Base-by-base conservation (phyloP, 2,888 invertebrate genomes). In the Eupithecia pulchellata region DNA sequence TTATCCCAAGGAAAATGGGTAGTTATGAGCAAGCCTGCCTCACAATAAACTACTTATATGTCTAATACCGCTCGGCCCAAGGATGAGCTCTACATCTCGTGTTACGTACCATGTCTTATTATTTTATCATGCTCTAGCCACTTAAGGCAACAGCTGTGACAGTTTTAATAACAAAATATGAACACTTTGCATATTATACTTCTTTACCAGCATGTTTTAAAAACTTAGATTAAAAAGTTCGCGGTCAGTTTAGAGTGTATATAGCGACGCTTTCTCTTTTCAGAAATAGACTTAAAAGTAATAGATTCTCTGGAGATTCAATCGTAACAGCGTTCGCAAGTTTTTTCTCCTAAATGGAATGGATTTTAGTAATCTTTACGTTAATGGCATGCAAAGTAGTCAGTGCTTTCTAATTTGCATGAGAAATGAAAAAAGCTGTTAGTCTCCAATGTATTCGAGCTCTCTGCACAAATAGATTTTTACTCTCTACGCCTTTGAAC, bases 41-140 rank as follows among this genome's bases (percentile, higher is more conserved):
- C 85, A 89, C 88, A 91, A 91, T 92, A 91, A 91, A 91, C 89
- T 89, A 88, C 89, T 89, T 89, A 88, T 87, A 87, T 85, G 86
- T 87, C 88, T 90, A 89, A 91, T 91, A 88, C 84, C 82, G 86
- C 81, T 36, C 69, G 86, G 85, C 81, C 84, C 85, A 82, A 80
- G 83, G 85, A 84, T 84, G 82, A 81, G 80, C 81, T 74, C 76
- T 74, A 70, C 71, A 69, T 74, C 70, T 68, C 65, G 52, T 67
- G 73, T 58, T 69, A 30, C 57, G 61, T 69, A 68, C 30, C 58
- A 32, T 70, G 67, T 69, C 70, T 69, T 73, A 73, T 73, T 73
- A 73, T 73, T 68, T 67, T 73, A 73, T 69, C 69, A 67, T 61
- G 64, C 69, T 69, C 61, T 42, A 60, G 69, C 64, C 64, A 52